A percentile compares a stretch with the other conserved stretches of the same genome.
These are phyloP conservation scores for Clepsis dumicolana DNA, from an alignment of 2,888 invertebrate species.

Conservation along the genomic window DNA sequence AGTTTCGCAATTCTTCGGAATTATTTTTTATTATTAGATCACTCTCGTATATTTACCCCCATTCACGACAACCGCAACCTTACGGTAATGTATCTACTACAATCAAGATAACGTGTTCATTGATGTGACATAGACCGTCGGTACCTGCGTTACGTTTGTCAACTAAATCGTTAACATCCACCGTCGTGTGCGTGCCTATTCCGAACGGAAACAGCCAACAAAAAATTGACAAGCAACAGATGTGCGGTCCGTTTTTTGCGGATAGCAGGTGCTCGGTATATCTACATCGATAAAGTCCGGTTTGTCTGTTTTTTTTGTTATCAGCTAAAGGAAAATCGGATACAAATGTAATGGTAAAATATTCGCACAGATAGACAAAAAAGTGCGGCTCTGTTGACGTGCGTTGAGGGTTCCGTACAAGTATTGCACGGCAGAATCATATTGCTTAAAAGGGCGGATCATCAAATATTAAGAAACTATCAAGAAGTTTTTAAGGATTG, in stretches of 20 bases:
- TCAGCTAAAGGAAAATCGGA: constrained; percentile 23
- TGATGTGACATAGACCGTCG: background rate
- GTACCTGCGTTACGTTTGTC: constrained; percentile 28
- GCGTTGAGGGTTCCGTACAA: background rate
- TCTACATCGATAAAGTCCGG: constrained; percentile 28
- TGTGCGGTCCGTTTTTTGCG: constrained; percentile 39
- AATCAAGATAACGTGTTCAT: background rate
- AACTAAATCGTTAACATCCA: constrained; percentile 14
- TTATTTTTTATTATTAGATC: too few species aligned
- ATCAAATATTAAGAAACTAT: too few species aligned
- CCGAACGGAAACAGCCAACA: constrained; percentile 42
- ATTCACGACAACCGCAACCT: too few species aligned
- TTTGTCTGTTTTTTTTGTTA: constrained; percentile 29
- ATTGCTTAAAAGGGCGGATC: too few species aligned
- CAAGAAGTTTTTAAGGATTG: too few species aligned
- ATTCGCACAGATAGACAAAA: background rate
- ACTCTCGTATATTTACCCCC: too few species aligned
- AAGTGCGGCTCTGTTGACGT: background rate
- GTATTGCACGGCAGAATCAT: background rate
- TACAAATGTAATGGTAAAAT: background rate
- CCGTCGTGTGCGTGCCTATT: constrained; percentile 21
- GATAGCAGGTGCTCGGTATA: constrained; percentile 34
- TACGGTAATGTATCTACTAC: too few species aligned
- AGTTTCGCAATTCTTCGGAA: too few species aligned
- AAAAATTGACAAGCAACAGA: constrained; percentile 46